Base-by-base conservation (phyloP, 2,797 vertebrate species). In the Enteromius viviparus region DNA sequence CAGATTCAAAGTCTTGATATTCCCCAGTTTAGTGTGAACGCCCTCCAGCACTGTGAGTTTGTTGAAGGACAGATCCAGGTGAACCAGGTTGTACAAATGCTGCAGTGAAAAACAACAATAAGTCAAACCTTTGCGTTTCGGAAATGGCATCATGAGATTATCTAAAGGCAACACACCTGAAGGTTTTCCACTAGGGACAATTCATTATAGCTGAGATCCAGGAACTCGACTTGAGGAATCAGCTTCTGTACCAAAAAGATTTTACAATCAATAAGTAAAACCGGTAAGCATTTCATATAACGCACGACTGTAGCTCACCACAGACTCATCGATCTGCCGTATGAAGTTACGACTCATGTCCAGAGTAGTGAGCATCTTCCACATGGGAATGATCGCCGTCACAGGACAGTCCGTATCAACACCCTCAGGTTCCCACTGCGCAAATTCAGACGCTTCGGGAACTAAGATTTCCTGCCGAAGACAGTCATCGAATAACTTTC, bases 1-100 rank as follows among this genome's bases (percentile, higher is more conserved):
- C 91, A 99, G 93, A 87, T 95, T 98, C 80, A 99, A 91, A 3
- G 97, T 99, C 90, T 98, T 98, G 87, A 99, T 97, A 90, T 99
- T 99, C 40, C 98, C 98, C 84, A 99, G 94, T 77, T 96, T 97
- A 9, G 97, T 96, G 91, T 99, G 97, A 88, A 97, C 95, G 0
- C 96, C 95, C 91, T 98, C 96, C 81, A 99, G 90, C 1, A 93
- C 91, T 6, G 84, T 90, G 17, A 99, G 94, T 72, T 93, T 95
- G 93, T 99, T 99, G 88, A 96, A 98, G 70, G 98, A 99, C 88
- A 99, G 93, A 88, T 99, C 98, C 92, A 99, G 92, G 71, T 99
- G 98, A 87, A 99, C 93, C n/a, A 99, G 94, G 88, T 97, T 99
- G 92, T 97, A 99, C 21, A 99, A 94, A 91, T 98, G 95, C 98